Base-by-base conservation (phyloP, 2,113 vertebrate species). In the Phrynosoma platyrhinos region DNA sequence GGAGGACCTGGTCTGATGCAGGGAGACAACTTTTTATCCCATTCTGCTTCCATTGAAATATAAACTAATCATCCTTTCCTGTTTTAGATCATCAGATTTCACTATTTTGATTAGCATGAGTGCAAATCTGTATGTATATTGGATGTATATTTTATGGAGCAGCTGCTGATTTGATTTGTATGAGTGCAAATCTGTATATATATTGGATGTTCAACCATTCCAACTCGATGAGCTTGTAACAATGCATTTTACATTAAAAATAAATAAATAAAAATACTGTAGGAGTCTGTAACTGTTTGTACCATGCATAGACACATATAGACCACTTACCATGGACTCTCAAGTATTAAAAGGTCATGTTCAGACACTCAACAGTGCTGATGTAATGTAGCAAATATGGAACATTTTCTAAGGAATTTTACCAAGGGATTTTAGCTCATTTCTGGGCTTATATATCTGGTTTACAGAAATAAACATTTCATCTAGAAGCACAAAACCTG, bases 381-480 rank as follows among this genome's bases (percentile, higher is more conserved):
- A 0, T n/a, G 58, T 40, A 75, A 68, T 69, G 74, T 0, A 90
- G 80, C 62, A 75, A 58, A 1, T 10, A 32, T 25, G 64, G 82
- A 91, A 77, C 0, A 0, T 6, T 8, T 85, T 13, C 69, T 82
- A 88, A 32, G 47, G n/a, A 78, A 68, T 52, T 25, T 64, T 47
- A 14, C 40, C 5, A 66, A 4, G 7, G 58, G 42, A 79, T 36
- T 88, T 42, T 77, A 79, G 84, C 30, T 69, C 64, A 84, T 80
- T 84, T 84, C 53, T 89, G 66, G 25, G 68, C 82, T 71, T 83
- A 83, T 16, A 83, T 52, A 52, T 71, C 53, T 53, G 23, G 27
- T 9, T 89, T 64, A 74, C 25, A 81, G 78, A 55, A 72, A 74
- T 71, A 87, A 87, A 81, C 53, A 74, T 74, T 81, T 74, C 68